A percentile compares a stretch with the other conserved stretches of the same genome.
These are phyloP conservation scores for Gobionotothen gibberifrons DNA, from an alignment of 2,797 vertebrate species.

Conservation along the genomic window DNA sequence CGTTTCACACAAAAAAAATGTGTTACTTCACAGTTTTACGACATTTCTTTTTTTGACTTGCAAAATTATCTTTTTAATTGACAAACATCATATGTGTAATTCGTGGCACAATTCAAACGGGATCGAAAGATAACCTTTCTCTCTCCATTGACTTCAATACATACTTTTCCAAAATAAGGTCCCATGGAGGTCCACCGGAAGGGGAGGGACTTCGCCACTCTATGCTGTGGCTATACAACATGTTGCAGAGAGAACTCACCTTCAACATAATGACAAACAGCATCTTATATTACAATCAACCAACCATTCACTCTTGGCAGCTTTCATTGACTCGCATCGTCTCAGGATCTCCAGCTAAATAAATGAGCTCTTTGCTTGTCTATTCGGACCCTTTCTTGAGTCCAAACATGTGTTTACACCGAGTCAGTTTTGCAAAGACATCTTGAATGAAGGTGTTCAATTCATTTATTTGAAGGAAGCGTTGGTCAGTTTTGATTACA, in stretches of 20 bases:
- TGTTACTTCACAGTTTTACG: too few species aligned
- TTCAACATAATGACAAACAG: background rate
- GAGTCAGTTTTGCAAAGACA: background rate
- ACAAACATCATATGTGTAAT: too few species aligned
- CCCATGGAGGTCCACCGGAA: too few species aligned
- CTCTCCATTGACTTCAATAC: too few species aligned
- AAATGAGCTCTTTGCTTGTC: background rate
- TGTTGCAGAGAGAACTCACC: background rate
- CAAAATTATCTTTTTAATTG: too few species aligned
- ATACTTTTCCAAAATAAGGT: too few species aligned
- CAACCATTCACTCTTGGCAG: slow-evolving; percentile 9
- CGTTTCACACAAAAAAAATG: too few species aligned
- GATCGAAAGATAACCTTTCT: too few species aligned
- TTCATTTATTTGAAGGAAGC: background rate
- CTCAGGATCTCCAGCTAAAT: background rate
- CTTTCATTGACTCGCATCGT: background rate
- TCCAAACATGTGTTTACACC: background rate
- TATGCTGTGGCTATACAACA: background rate
- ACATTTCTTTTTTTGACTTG: too few species aligned
- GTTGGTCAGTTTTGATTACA: background rate
- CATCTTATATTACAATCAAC: slow-evolving; percentile 18
- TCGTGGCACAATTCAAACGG: too few species aligned
- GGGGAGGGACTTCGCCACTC: too few species aligned
- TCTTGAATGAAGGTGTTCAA: background rate
- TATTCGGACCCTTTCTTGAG: background rate